These are phyloP conservation scores for Tachysurus fulvidraco DNA, from an alignment of 2,113 vertebrate species.

Conservation along the genomic window DNA sequence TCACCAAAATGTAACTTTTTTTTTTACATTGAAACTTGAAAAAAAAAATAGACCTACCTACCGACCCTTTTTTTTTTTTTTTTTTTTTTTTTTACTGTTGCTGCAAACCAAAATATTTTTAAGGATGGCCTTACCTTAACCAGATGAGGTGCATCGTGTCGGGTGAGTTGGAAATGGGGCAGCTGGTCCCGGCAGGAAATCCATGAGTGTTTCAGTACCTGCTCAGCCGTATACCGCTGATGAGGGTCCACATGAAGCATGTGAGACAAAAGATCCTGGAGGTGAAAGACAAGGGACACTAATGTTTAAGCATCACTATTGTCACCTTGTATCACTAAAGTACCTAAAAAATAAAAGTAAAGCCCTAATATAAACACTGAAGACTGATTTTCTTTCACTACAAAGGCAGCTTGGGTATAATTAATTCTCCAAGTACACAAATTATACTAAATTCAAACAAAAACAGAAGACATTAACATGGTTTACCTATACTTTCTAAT, in stretches of 20 bases:
- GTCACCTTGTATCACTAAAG: background rate
- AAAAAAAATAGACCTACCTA: too few species aligned
- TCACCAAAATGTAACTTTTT: too few species aligned
- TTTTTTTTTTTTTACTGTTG: too few species aligned
- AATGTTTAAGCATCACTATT: background rate
- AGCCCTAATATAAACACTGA: background rate
- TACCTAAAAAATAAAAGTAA: background rate
- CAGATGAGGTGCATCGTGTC: conserved; percentile 85
- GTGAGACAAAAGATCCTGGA: conserved; percentile 90
- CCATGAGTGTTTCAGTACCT: conserved; percentile 95
- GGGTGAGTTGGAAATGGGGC: conserved; percentile 87
- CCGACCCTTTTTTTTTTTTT: too few species aligned
- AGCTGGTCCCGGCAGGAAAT: conserved; percentile 88
- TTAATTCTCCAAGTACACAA: background rate
- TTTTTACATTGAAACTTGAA: too few species aligned
- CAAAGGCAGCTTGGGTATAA: background rate
- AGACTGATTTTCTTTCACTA: background rate
- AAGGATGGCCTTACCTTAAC: too few species aligned
- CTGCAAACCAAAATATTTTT: too few species aligned
- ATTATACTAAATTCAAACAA: background rate
- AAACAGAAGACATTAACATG: background rate
- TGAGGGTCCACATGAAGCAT: conserved; percentile 98
- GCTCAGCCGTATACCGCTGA: conserved; percentile 91
- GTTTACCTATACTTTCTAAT: background rate
- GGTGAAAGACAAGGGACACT: background rate